A percentile compares a stretch with the other conserved stretches of the same genome.
Conservation (phyloP, 2,113 vertebrate genomes). For the Eudyptes chrysolophus region DNA sequence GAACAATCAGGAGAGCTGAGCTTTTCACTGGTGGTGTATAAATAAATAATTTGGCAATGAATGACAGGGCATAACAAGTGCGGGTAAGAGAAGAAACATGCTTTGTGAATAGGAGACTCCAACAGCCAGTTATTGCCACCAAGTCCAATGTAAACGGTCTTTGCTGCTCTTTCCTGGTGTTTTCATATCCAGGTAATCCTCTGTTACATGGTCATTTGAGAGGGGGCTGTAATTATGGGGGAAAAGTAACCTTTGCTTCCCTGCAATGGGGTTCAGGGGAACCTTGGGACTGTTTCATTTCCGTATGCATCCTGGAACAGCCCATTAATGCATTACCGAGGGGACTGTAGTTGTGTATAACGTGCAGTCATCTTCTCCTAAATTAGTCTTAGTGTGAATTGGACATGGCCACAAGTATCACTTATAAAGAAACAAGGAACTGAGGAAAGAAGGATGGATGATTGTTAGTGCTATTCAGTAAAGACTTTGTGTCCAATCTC, state of each 20-base stretch:
- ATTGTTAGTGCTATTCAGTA: not conserved
- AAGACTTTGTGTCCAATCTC: not conserved
- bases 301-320: not conserved
- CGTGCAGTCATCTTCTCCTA: not conserved
- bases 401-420: not conserved
- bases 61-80: not conserved
- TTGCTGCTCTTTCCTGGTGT: not conserved
- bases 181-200: not conserved
- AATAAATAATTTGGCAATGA: not conserved
- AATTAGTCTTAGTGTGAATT: not conserved
- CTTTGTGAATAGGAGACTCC: not conserved
- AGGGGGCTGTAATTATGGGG: not conserved
- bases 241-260: not conserved
- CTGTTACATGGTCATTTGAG: not conserved
- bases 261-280: not conserved
- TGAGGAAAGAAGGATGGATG: not conserved
- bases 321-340: not conserved
- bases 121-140: not conserved
- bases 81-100: not conserved
- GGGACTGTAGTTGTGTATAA: not conserved
- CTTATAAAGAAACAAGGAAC: not conserved
- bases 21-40: not conserved
- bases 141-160: not conserved
- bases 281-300: not conserved
- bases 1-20: not conserved